Percentiles rank a stretch among this genome's conserved stretches.
Conservation (phyloP, 2,888 invertebrate genomes). For the Leptogaster cylindrica region DNA sequence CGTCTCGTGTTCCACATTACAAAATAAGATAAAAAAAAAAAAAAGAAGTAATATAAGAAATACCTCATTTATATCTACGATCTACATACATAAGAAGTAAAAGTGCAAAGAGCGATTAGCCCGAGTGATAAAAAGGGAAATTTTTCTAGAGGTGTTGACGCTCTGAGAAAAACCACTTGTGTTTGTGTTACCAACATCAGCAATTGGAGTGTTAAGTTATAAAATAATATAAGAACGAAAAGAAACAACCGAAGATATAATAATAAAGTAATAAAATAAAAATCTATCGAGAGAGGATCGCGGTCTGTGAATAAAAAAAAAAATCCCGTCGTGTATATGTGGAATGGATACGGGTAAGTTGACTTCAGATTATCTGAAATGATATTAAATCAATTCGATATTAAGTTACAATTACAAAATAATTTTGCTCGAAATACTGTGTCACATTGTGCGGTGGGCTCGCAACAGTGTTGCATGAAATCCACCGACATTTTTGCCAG, state of each 20-base stretch:
- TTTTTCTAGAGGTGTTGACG: conserved; percentile 19
- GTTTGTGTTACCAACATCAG: conserved; percentile 30
- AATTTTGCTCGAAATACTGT: conserved; percentile 3
- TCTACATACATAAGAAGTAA: conserved; percentile 25
- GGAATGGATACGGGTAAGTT: conserved; percentile 48
- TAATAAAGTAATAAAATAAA: no score
- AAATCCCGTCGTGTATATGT: conserved; percentile 37
- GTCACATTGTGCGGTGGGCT: not conserved
- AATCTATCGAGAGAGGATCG: conserved; percentile 17
- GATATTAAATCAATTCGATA: conserved; percentile 46
- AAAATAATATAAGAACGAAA: no score
- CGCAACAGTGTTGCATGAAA: no score
- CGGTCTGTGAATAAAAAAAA: no score
- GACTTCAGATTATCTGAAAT: conserved; percentile 58
- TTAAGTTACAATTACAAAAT: not conserved
- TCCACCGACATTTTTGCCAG: no score
- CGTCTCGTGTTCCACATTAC: conserved; percentile 14
- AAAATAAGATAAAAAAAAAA: no score
- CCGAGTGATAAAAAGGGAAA: conserved; percentile 31
- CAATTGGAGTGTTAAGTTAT: not conserved
- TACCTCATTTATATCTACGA: conserved; percentile 13
- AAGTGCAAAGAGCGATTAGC: conserved; percentile 33
- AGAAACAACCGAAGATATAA: no score
- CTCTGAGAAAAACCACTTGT: conserved; percentile 12
- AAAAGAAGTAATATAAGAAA: not conserved